A percentile compares a stretch with the other conserved stretches of the same genome.
phyloP scores from a whole-genome alignment of 2,888 invertebrate species.

The Punctoribates punctum region DNA sequence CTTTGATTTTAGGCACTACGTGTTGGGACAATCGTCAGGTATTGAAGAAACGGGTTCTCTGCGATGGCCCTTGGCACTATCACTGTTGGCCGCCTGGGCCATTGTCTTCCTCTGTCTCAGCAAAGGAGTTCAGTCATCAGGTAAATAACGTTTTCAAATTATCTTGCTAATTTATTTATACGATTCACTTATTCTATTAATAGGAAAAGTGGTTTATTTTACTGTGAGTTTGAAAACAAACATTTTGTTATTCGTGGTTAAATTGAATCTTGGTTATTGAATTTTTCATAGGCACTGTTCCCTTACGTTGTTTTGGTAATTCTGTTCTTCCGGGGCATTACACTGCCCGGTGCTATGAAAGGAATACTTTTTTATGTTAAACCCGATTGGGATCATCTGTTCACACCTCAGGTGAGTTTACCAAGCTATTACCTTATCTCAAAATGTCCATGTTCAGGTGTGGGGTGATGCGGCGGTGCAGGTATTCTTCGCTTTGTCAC shows the following conservation, averaged over 20 bases:
- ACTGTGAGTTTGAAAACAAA: constrained; percentile 53
- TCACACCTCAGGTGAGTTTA: constrained; percentile 46
- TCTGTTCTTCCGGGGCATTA: constrained; percentile 72
- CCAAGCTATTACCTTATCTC: too few relatives aligned
- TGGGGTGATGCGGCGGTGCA: constrained; percentile 48
- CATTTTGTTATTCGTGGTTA: background rate
- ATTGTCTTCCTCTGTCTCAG: constrained; percentile 55
- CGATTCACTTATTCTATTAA: background rate
- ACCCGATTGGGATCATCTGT: constrained; percentile 58
- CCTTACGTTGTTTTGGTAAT: constrained; percentile 69
- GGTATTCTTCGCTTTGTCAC: constrained; percentile 76
- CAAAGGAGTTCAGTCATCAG: constrained; percentile 50
- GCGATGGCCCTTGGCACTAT: constrained; percentile 65
- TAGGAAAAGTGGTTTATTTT: constrained; percentile 65
- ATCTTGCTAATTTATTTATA: background rate
- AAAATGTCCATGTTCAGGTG: background rate
- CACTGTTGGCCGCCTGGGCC: constrained; percentile 71
- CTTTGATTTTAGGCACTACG: constrained; percentile 57
- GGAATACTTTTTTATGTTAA: constrained; percentile 92
- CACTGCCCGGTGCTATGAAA: constrained; percentile 84
- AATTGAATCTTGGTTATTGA: background rate
- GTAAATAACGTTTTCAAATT: constrained; percentile 43
- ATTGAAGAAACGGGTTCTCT: constrained; percentile 56
- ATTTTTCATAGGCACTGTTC: constrained; percentile 60
- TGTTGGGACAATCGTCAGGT: constrained; percentile 67